Evolutionary conservation across 2,888 invertebrate species (phyloP), one percentile per base, ranked within the genome.

Genomic region (Hydraecia micacea): DNA sequence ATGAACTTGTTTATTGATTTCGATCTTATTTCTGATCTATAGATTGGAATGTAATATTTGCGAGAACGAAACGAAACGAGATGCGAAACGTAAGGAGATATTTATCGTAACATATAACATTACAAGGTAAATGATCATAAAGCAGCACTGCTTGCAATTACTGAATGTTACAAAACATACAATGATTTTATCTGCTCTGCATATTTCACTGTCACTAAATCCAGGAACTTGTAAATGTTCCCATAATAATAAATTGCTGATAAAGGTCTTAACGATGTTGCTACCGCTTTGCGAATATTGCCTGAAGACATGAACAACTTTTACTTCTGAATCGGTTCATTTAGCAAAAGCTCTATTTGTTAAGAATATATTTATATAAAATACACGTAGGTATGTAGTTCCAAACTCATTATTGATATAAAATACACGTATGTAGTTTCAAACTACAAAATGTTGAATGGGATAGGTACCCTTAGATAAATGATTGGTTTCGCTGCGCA

Each of bases 261-360:
- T 74, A 84, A 66, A 73, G 66, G 70, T 71, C 81, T 77, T 55
- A 68, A 73, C 55, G 55, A 83, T 21, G n/a, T 72, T 52, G 63
- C 66, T 49, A 21, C 25, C 60, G 25, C 52, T 74, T 63, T 70
- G 69, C 63, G 21, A 66, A 67, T 66, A 76, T 75, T 69, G 71
- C 83, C 80, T 76, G 68, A 73, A 85, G 81, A 62, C 81, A 81
- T 62, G 65, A 81, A 84, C 68, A 69, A 77, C 85, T 81, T 84
- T 80, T 70, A 67, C 70, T 73, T 67, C 36, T 73, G 46, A 70
- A 77, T 80, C 7, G 18, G 70, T 52, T 42, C n/a, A 46, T 70
- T 73, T 32, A 21, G 58, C 15, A 36, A 49, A 60, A 84, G 15
- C 69, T 69, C 6, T 36, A 21, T 73, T 83, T 52, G 11, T 58